Evolutionary conservation across 2,113 vertebrate genomes (phyloP).

Genomic region (Setophaga kirtlandii): DNA sequence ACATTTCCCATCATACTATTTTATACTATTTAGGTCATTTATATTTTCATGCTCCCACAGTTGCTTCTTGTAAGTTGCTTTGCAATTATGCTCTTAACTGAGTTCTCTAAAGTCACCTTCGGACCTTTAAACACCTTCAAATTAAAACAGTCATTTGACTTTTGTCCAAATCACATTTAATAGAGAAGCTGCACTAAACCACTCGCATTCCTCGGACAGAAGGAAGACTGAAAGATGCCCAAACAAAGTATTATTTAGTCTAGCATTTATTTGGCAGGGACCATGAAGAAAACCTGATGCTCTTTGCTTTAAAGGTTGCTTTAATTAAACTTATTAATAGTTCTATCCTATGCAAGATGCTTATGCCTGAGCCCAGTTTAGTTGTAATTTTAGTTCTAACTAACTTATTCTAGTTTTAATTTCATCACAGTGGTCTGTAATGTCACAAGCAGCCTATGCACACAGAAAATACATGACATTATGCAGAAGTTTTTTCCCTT

Average conservation of each 20-base stretch:
- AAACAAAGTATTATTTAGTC: constrained; percentile 39
- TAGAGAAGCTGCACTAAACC: neutral
- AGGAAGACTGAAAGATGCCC: constrained; percentile 21
- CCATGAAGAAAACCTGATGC: neutral
- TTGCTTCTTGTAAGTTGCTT: neutral
- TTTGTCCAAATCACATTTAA: neutral
- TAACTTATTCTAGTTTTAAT: neutral
- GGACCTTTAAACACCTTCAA: constrained; percentile 10
- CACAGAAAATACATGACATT: neutral
- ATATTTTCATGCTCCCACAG: neutral
- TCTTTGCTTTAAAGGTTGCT: neutral
- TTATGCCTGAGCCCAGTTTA: neutral
- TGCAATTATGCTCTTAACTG: neutral
- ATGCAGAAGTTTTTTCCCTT: neutral
- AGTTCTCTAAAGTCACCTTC: neutral
- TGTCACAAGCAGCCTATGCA: neutral
- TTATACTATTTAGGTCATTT: constrained; percentile 16
- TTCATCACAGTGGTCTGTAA: neutral
- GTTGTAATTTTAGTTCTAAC: constrained; percentile 5
- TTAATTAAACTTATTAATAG: constrained; percentile 21
- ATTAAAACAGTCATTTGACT: constrained; percentile 1
- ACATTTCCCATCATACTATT: constrained; percentile 42
- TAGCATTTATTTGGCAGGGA: neutral
- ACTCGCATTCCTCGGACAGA: constrained; percentile 6
- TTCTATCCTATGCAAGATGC: neutral